Conservation (phyloP, 2,113 vertebrate genomes). For the Brachirus orientalis region DNA sequence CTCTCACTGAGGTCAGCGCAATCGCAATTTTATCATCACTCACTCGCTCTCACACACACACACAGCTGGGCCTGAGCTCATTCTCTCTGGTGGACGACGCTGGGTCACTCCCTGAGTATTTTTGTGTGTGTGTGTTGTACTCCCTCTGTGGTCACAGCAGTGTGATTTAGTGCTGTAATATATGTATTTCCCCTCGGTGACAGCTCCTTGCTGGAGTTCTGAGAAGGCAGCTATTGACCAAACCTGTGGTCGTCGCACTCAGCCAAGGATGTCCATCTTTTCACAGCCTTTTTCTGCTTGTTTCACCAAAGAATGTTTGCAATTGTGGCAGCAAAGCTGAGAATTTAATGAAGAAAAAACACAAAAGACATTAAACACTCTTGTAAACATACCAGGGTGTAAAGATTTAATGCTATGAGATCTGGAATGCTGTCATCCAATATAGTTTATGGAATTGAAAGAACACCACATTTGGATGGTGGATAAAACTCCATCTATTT, state of each 20-base stretch:
- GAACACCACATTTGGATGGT: neutral
- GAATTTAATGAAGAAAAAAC: slow-evolving; percentile 27
- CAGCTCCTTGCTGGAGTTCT: slow-evolving; percentile 14
- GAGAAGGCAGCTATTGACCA: slow-evolving; percentile 31
- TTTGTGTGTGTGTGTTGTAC: slow-evolving; percentile 9
- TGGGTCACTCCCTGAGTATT: slow-evolving; percentile 37
- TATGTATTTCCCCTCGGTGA: slow-evolving; percentile 35
- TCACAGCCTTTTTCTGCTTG: slow-evolving; percentile 15
- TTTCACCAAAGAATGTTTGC: slow-evolving; percentile 5
- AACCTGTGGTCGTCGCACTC: neutral
- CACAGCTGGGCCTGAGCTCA: slow-evolving; percentile 63
- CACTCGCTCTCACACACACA: slow-evolving; percentile 28
- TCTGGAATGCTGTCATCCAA: slow-evolving; percentile 12
- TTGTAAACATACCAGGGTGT: slow-evolving; percentile 28
- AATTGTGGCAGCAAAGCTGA: neutral
- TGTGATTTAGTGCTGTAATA: slow-evolving; percentile 42
- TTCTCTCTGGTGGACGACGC: slow-evolving; percentile 44
- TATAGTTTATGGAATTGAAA: neutral
- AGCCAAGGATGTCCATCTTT: slow-evolving; percentile 11
- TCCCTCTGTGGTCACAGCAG: slow-evolving; percentile 34
- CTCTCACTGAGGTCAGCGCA: slow-evolving; percentile 41
- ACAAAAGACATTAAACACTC: slow-evolving; percentile 8
- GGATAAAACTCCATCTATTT: too few species aligned
- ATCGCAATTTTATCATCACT: slow-evolving; percentile 51
- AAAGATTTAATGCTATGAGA: slow-evolving; percentile 17